Conservation (phyloP, 1,140 invertebrate genomes). For the Teleopsis dalmanni region DNA sequence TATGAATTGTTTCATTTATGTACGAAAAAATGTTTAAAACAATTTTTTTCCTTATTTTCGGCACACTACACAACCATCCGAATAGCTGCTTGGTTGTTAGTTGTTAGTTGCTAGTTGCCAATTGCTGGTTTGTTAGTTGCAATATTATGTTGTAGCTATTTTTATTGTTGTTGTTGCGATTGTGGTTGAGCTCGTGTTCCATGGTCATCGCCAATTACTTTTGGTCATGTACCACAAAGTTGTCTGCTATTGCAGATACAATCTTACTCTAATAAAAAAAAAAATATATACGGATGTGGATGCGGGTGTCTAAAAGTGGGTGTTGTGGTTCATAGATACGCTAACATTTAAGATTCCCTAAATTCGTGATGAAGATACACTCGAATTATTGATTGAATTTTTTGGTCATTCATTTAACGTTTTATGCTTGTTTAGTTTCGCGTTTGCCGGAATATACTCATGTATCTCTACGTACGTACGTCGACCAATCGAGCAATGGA, state of each 20-base stretch:
- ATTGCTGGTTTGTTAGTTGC: slow-evolving; percentile 1
- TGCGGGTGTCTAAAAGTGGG: too few relatives aligned
- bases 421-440: neutral
- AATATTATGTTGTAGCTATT: neutral
- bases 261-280: too few relatives aligned
- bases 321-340: too few relatives aligned
- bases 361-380: neutral
- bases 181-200: neutral
- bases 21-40: too few relatives aligned
- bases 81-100: too few relatives aligned
- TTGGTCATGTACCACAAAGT: neutral
- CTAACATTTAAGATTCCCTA: too few relatives aligned
- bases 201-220: slow-evolving; percentile 1
- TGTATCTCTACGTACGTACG: neutral
- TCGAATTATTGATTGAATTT: slow-evolving; percentile 7
- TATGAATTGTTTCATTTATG: slow-evolving; percentile 1
- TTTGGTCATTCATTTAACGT: slow-evolving; percentile 3
- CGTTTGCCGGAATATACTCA: too few relatives aligned
- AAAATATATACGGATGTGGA: too few relatives aligned
- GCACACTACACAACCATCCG: too few relatives aligned
- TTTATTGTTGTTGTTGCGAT: neutral
- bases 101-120: too few relatives aligned
- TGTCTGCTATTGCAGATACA: neutral
- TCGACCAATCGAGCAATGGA: neutral
- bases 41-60: too few relatives aligned